Conservation (phyloP, 37 sponge, comb jelly and placozoan species). For the Ephydatia muelleri region DNA sequence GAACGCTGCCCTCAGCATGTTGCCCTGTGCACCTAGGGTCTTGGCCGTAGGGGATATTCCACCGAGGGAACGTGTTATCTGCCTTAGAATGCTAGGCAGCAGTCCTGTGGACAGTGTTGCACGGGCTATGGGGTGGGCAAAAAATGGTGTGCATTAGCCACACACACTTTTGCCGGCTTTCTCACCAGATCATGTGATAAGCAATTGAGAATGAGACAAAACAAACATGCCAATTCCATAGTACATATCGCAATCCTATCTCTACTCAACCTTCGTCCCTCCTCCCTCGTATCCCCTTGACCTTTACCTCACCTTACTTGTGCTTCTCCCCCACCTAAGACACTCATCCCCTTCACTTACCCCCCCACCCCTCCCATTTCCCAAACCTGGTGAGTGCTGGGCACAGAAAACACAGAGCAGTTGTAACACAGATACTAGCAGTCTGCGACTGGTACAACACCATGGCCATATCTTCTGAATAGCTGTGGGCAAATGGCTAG, state of each 20-base stretch:
- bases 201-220: not conserved
- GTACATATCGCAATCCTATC: not conserved
- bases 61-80: conserved; percentile 16
- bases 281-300: not conserved
- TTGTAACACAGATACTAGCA: conserved; percentile 37
- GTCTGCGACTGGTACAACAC: conserved; percentile 27
- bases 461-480: conserved; percentile 67
- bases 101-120: conserved; percentile 1
- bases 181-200: not conserved
- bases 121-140: not conserved
- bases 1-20: conserved; percentile 52
- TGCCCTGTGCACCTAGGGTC: conserved; percentile 19
- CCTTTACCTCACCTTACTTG: not conserved
- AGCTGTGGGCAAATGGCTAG: conserved; percentile 21
- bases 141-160: not conserved
- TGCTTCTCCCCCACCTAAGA: not conserved
- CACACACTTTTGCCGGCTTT: not conserved
- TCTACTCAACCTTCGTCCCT: not conserved
- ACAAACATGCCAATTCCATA: not conserved
- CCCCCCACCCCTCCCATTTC: not conserved
- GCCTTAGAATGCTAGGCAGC: conserved; percentile 47
- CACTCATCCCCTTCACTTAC: not conserved
- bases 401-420: conserved; percentile 53
- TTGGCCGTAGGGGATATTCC: conserved; percentile 31
- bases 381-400: conserved; percentile 44